phyloP scores from a whole-genome alignment of 1,140 invertebrate genomes.

The Lethocerus indicus region DNA sequence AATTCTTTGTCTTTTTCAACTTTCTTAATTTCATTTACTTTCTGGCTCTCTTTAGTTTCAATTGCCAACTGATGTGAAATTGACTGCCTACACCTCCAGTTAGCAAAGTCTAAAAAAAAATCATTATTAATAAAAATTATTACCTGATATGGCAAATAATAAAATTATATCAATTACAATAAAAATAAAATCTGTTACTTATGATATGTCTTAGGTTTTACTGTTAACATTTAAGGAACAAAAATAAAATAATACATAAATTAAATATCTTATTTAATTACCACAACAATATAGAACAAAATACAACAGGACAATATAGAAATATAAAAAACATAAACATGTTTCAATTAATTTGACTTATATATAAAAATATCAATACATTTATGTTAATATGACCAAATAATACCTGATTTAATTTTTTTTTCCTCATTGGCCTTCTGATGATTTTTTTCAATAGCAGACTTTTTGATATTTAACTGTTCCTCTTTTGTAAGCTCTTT shows the following conservation, averaged over 20 bases:
- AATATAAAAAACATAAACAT: neutral
- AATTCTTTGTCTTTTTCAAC: neutral
- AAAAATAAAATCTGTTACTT: too few relatives aligned
- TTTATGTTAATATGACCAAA: neutral
- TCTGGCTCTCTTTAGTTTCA: neutral
- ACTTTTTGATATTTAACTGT: constrained; percentile 30
- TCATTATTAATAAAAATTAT: too few relatives aligned
- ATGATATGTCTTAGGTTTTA: neutral
- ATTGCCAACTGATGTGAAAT: neutral
- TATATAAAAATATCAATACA: constrained; percentile 25
- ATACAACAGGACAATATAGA: constrained; percentile 6
- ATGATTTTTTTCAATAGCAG: constrained; percentile 30
- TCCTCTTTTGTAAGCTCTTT: constrained; percentile 30
- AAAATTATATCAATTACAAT: too few relatives aligned
- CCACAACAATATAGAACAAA: neutral
- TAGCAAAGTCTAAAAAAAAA: too few relatives aligned
- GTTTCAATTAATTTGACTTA: constrained; percentile 4
- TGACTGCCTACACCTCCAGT: too few relatives aligned
- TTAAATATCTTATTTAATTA: constrained; percentile 1
- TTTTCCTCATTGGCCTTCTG: constrained; percentile 32
- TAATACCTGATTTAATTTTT: constrained; percentile 25
- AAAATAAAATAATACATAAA: neutral
- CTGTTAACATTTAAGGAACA: neutral
- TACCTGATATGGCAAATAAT: too few relatives aligned
- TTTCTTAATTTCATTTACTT: neutral